These are phyloP conservation scores for Chitala chitala DNA, from an alignment of 2,113 vertebrate genomes.

Conservation along the genomic window DNA sequence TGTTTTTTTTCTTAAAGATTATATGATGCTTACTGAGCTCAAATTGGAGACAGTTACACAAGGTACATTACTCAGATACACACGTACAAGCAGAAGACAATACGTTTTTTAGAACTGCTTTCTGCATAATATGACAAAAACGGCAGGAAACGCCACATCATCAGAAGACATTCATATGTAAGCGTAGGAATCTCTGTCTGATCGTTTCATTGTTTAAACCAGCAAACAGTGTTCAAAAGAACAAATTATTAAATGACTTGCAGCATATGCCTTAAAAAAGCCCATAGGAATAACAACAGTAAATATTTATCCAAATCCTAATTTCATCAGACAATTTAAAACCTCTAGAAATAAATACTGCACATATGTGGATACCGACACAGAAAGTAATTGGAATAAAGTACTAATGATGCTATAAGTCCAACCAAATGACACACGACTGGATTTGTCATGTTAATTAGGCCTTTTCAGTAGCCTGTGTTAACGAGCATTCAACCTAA, in stretches of 20 bases:
- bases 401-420: too few relatives aligned
- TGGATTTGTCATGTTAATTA: neutral
- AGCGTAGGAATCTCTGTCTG: too few relatives aligned
- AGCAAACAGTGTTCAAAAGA: neutral
- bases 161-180: neutral
- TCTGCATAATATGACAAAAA: too few relatives aligned
- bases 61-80: too few relatives aligned
- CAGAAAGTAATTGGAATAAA: neutral
- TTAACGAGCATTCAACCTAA: conserved; percentile 17
- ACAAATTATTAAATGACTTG: conserved; percentile 8
- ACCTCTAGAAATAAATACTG: neutral
- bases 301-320: neutral
- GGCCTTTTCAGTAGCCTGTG: neutral
- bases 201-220: conserved; percentile 5
- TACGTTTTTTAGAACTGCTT: too few relatives aligned
- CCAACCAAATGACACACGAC: neutral
- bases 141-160: neutral
- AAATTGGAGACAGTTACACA: too few relatives aligned
- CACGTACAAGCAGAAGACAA: too few relatives aligned
- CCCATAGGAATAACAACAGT: neutral
- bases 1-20: too few relatives aligned
- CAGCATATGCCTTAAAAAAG: neutral
- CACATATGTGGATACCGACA: neutral
- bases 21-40: too few relatives aligned
- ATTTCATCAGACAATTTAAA: neutral